Conservation (phyloP, 2,888 invertebrate species). For the Reticulitermes lucifugus region DNA sequence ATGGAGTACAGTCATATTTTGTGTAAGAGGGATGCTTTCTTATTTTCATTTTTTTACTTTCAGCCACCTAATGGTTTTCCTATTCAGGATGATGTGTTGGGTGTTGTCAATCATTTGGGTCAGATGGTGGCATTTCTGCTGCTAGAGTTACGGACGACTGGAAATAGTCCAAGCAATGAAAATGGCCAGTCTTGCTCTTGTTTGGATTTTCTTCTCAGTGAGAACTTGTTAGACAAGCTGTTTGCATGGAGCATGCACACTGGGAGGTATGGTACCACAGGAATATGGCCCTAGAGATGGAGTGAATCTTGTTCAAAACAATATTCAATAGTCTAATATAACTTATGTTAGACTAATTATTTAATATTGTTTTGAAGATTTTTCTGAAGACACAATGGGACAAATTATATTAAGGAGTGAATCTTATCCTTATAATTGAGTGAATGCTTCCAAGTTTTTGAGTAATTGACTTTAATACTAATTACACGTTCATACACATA, state of each 20-base stretch:
- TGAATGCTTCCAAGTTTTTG: neutral
- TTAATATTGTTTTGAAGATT: no score
- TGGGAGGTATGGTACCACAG: constrained; percentile 71
- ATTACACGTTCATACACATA: neutral
- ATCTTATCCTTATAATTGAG: neutral
- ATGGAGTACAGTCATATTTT: no score
- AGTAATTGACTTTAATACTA: neutral
- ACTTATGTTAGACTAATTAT: no score
- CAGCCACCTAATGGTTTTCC: constrained; percentile 68
- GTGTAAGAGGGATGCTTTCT: no score
- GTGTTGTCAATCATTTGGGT: constrained; percentile 91
- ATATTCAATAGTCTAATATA: no score
- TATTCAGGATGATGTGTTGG: constrained; percentile 87
- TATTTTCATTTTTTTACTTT: constrained; percentile 50
- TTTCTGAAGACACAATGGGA: no score
- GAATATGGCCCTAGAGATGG: neutral
- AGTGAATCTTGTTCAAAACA: no score
- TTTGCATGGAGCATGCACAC: constrained; percentile 88
- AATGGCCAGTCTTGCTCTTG: constrained; percentile 72
- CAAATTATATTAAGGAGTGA: no score
- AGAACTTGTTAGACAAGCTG: constrained; percentile 87
- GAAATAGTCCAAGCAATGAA: constrained; percentile 54
- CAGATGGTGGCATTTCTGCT: constrained; percentile 88
- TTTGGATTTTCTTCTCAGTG: constrained; percentile 84
- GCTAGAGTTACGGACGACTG: constrained; percentile 78